A percentile compares a stretch with the other conserved stretches of the same genome.
phyloP scores from a whole-genome alignment of 2,113 vertebrate species.

The Osmerus eperlanus region DNA sequence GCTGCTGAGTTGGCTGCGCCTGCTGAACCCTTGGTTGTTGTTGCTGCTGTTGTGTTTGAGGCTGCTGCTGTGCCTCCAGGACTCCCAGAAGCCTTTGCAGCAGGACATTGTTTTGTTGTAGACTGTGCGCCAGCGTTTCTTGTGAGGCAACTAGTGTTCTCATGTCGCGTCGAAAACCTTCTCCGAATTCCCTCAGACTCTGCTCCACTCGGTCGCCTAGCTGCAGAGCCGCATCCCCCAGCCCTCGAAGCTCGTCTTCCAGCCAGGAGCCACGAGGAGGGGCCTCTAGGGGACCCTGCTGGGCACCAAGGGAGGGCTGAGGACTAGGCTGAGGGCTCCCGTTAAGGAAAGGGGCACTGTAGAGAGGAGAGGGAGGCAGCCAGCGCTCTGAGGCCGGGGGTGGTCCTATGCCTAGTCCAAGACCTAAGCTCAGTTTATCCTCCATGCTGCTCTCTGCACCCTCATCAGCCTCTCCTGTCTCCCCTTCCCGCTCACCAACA shows the following conservation, averaged over 20 bases:
- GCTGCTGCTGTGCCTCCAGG: constrained; percentile 73
- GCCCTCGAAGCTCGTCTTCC: constrained; percentile 73
- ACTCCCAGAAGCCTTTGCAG: constrained; percentile 74
- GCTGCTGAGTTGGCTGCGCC: constrained; percentile 25
- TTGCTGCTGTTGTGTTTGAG: constrained; percentile 20
- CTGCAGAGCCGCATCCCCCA: constrained; percentile 74
- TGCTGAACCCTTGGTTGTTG: not conserved
- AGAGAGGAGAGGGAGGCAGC: constrained; percentile 77
- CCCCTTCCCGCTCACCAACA: constrained; percentile 66
- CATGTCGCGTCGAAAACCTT: constrained; percentile 72
- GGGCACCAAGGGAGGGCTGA: constrained; percentile 70
- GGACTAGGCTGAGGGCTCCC: constrained; percentile 76
- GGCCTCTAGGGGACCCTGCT: constrained; percentile 70
- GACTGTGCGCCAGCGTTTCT: constrained; percentile 70
- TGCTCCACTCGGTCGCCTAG: constrained; percentile 75
- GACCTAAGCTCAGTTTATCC: constrained; percentile 72
- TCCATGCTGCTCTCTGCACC: constrained; percentile 73
- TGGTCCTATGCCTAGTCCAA: constrained; percentile 73
- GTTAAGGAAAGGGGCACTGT: constrained; percentile 78
- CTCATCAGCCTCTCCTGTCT: constrained; percentile 68
- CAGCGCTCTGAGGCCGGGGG: constrained; percentile 76
- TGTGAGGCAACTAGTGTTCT: constrained; percentile 74
- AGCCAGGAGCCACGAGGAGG: constrained; percentile 73
- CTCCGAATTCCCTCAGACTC: constrained; percentile 70
- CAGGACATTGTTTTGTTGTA: constrained; percentile 78